Evolutionary conservation across 2,113 vertebrate species (phyloP).

Genomic region (Acanthochromis polyacanthus): DNA sequence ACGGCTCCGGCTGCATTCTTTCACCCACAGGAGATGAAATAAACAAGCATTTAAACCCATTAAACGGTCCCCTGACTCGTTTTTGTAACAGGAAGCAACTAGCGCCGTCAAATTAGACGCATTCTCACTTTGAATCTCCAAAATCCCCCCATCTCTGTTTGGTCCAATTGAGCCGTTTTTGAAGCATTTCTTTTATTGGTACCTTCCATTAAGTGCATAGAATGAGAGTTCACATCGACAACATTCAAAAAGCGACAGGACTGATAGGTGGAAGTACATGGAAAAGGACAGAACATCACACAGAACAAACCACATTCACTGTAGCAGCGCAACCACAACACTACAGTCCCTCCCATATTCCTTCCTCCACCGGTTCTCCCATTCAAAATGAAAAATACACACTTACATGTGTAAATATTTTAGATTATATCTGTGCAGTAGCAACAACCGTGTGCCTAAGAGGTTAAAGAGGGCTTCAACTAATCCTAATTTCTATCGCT

Average conservation of each 20-base stretch:
- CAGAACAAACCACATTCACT: slow-evolving; percentile 30
- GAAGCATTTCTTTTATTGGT: slow-evolving; percentile 52
- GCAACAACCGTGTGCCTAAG: too few species aligned
- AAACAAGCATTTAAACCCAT: too few species aligned
- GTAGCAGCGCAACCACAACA: slow-evolving; percentile 5
- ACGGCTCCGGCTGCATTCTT: not conserved
- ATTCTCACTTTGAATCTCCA: too few species aligned
- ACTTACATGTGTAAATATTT: not conserved
- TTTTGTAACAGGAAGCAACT: too few species aligned
- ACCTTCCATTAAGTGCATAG: slow-evolving; percentile 49
- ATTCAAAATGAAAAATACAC: not conserved
- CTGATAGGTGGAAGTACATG: slow-evolving; percentile 25
- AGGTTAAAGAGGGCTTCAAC: too few species aligned
- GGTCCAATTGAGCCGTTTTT: not conserved
- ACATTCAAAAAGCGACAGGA: slow-evolving; percentile 42
- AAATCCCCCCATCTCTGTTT: too few species aligned
- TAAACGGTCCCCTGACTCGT: too few species aligned
- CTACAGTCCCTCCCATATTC: not conserved
- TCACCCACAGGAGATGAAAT: not conserved
- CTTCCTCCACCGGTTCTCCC: not conserved
- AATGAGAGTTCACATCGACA: slow-evolving; percentile 44
- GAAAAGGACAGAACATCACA: slow-evolving; percentile 33
- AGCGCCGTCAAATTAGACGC: too few species aligned
- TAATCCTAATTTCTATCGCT: too few species aligned
- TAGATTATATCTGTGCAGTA: not conserved